Conservation (phyloP, 2,888 invertebrate genomes). For the Caenorhabditis sinica region DNA sequence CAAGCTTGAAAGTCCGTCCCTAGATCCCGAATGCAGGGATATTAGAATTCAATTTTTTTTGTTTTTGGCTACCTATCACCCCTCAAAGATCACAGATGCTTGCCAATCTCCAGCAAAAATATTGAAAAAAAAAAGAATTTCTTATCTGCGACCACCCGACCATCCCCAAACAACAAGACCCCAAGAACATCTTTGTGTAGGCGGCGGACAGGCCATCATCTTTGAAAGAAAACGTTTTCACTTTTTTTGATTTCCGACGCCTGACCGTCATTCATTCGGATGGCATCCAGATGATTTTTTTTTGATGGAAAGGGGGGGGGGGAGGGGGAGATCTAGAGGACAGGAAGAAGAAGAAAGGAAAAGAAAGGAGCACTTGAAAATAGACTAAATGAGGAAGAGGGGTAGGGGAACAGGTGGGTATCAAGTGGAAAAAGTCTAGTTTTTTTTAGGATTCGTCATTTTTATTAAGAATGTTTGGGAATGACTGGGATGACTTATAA, state of each 20-base stretch:
- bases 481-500: not conserved
- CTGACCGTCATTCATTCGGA: constrained; percentile 10
- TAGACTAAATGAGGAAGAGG: not conserved
- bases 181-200: not conserved
- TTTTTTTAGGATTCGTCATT: not conserved
- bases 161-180: too few relatives aligned
- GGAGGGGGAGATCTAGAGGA: not conserved
- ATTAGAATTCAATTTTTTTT: too few relatives aligned
- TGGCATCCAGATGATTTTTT: not conserved
- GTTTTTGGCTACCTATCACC: too few relatives aligned
- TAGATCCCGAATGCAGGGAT: too few relatives aligned
- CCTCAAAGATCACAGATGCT: too few relatives aligned
- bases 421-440: not conserved
- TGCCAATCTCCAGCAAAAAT: too few relatives aligned
- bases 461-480: not conserved
- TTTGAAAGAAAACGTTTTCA: not conserved
- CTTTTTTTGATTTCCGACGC: not conserved
- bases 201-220: not conserved
- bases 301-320: not conserved
- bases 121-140: too few relatives aligned
- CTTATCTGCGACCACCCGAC: too few relatives aligned
- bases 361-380: not conserved
- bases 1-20: too few relatives aligned
- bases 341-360: not conserved
- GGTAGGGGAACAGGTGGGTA: not conserved